These are phyloP conservation scores for Andrena cerasifolii DNA, from an alignment of 1,140 invertebrate genomes.

Conservation along the genomic window DNA sequence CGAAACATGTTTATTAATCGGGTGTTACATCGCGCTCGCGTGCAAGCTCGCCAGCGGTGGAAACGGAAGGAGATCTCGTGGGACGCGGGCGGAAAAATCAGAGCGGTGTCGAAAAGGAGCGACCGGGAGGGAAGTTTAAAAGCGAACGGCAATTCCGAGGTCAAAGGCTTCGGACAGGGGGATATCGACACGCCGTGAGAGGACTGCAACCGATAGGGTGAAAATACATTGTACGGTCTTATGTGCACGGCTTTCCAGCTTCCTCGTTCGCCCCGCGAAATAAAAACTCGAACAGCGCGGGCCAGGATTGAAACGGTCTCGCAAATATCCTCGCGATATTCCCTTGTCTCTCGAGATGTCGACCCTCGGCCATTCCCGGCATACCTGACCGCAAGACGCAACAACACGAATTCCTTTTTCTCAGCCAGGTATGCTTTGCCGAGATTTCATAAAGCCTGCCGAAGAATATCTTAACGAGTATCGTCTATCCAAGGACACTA, in stretches of 20 bases:
- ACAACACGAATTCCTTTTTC: slow-evolving; percentile 49
- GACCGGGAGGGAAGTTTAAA: slow-evolving; percentile 22
- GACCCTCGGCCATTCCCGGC: slow-evolving; percentile 45
- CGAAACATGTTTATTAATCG: slow-evolving; percentile 34
- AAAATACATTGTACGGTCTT: slow-evolving; percentile 51
- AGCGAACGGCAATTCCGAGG: slow-evolving; percentile 38
- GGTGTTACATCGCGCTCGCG: not conserved
- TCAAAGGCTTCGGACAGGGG: slow-evolving; percentile 45
- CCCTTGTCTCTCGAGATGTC: slow-evolving; percentile 45
- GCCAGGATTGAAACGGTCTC: slow-evolving; percentile 50
- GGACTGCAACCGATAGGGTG: slow-evolving; percentile 44
- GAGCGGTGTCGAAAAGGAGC: slow-evolving; percentile 16
- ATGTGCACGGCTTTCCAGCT: slow-evolving; percentile 14
- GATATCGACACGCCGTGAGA: slow-evolving; percentile 46
- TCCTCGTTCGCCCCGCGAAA: slow-evolving; percentile 20
- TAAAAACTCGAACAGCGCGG: slow-evolving; percentile 44
- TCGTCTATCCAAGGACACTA: too few species aligned
- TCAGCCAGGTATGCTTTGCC: slow-evolving; percentile 38
- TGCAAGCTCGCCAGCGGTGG: not conserved
- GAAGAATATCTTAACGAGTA: slow-evolving; percentile 36
- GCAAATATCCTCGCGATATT: slow-evolving; percentile 41
- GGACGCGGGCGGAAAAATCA: slow-evolving; percentile 9
- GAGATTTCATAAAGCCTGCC: slow-evolving; percentile 44
- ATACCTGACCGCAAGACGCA: slow-evolving; percentile 45
- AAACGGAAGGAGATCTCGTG: not conserved